Conservation (phyloP, 2,888 invertebrate species). For the Cosmorhoe ocellata region DNA sequence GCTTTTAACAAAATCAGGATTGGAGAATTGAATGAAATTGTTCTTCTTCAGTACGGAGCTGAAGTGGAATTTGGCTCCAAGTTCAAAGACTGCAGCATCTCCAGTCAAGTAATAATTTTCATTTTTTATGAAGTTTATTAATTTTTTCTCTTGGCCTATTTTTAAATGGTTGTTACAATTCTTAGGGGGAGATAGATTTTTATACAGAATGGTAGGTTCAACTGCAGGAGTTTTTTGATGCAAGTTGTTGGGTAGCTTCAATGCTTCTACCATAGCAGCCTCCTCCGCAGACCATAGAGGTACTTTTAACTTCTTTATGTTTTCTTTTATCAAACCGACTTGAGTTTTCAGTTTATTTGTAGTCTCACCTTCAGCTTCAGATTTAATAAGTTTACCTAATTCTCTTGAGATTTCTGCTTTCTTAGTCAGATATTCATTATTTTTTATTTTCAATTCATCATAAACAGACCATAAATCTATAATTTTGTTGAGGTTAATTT, state of each 20-base stretch:
- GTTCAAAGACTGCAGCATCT: conserved; percentile 88
- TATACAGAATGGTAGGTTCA: conserved; percentile 56
- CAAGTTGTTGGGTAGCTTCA: conserved; percentile 87
- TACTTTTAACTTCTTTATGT: conserved; percentile 84
- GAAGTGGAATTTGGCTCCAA: conserved; percentile 81
- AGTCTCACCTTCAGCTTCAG: conserved; percentile 57
- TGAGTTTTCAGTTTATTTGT: conserved; percentile 81
- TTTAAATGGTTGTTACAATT: conserved; percentile 77
- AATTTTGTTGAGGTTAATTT: conserved; percentile 80
- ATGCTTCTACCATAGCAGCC: conserved; percentile 83
- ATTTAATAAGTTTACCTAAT: conserved; percentile 70
- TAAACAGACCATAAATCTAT: conserved; percentile 84
- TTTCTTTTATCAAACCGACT: conserved; percentile 80
- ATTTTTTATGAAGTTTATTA: conserved; percentile 83
- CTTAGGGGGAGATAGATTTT: conserved; percentile 48
- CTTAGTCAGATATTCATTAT: conserved; percentile 75
- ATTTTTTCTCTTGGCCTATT: conserved; percentile 75
- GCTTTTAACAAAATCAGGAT: conserved; percentile 90
- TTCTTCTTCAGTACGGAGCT: conserved; percentile 63
- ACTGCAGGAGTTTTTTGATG: conserved; percentile 84
- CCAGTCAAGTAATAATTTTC: conserved; percentile 84
- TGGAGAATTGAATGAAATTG: conserved; percentile 85
- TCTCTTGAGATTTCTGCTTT: conserved; percentile 73
- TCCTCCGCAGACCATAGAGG: conserved; percentile 89
- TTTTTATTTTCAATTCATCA: conserved; percentile 77